Evolutionary conservation across 92 coral and sea anemone species (phyloP).

Genomic region (Virgularia gustaviana): DNA sequence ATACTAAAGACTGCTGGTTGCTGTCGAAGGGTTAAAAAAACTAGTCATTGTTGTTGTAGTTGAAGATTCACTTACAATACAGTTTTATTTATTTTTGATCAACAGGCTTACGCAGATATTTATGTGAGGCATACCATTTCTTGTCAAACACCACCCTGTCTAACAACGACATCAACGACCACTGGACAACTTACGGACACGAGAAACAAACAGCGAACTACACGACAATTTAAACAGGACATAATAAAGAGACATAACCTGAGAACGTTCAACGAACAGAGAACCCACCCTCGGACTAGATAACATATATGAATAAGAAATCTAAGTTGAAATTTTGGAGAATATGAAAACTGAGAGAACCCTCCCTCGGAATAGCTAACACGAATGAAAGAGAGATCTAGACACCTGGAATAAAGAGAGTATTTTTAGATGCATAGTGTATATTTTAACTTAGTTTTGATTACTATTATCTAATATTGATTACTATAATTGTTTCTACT

Average conservation of each 20-base stretch:
- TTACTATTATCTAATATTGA: not conserved
- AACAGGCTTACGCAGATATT: conserved; percentile 14
- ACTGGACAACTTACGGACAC: conserved; percentile 1
- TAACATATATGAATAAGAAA: too few species aligned
- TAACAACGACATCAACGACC: not conserved
- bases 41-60: not conserved
- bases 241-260: not conserved
- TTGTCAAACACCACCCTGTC: too few species aligned
- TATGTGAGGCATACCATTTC: conserved; percentile 6
- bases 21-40: too few species aligned
- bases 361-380: too few species aligned
- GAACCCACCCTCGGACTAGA: too few species aligned
- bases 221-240: not conserved
- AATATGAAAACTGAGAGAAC: too few species aligned
- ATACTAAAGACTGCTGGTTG: too few species aligned
- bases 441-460: not conserved
- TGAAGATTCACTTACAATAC: not conserved
- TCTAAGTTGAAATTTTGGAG: too few species aligned
- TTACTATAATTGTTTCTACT: not conserved
- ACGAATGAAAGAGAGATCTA: too few species aligned
- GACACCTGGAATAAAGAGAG: too few species aligned
- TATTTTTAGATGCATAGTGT: too few species aligned
- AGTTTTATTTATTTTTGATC: not conserved
- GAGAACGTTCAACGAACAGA: too few species aligned
- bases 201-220: not conserved